phyloP scores from a whole-genome alignment of 2,888 invertebrate species.

The Pollenia labialis region DNA sequence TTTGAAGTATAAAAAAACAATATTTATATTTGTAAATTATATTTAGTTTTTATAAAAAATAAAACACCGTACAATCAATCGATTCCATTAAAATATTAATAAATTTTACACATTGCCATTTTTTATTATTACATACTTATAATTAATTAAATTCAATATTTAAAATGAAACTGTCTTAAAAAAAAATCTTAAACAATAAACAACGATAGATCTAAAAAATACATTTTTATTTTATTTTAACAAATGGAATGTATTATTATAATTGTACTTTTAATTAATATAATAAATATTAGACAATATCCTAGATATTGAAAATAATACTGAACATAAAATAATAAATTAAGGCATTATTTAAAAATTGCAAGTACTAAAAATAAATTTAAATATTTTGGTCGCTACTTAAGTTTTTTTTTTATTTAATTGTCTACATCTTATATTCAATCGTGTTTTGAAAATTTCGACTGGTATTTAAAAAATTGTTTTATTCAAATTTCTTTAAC shows the following conservation, averaged over 20 bases:
- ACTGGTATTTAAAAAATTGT: too few species aligned
- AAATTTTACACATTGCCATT: conserved; percentile 63
- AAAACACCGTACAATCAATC: conserved; percentile 3
- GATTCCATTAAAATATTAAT: conserved; percentile 56
- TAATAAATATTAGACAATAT: conserved; percentile 47
- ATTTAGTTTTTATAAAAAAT: background rate
- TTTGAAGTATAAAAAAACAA: background rate
- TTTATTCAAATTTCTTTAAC: too few species aligned
- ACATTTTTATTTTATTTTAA: conserved; percentile 7
- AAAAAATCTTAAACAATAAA: conserved; percentile 39
- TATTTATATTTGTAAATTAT: conserved; percentile 3
- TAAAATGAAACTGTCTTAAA: conserved; percentile 20
- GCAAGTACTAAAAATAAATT: too few species aligned
- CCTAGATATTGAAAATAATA: conserved; percentile 34
- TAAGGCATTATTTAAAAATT: too few species aligned
- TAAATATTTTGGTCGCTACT: too few species aligned
- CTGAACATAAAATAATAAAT: too few species aligned
- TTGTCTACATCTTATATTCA: too few species aligned
- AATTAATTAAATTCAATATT: conserved; percentile 34
- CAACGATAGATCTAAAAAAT: conserved; percentile 49
- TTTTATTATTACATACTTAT: conserved; percentile 20
- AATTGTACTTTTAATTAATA: conserved; percentile 8
- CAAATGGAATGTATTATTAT: background rate
- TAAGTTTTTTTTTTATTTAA: too few species aligned
- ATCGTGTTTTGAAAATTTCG: too few species aligned